A percentile compares a stretch with the other conserved stretches of the same genome.
Evolutionary conservation across 2,113 vertebrate genomes (phyloP).

Genomic region (Orthonyx spaldingii): DNA sequence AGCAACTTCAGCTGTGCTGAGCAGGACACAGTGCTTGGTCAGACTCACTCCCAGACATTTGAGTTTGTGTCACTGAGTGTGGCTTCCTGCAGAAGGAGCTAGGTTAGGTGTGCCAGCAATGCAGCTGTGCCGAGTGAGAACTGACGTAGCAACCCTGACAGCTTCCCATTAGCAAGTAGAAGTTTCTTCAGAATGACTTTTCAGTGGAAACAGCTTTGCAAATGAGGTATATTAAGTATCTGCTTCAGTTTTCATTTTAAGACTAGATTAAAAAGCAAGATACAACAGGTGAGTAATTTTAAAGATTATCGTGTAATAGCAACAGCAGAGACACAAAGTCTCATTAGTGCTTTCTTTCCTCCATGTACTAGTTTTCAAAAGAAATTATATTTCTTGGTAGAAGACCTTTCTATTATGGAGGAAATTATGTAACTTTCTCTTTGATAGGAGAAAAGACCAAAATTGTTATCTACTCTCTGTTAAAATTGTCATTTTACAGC

Average conservation of each 20-base stretch:
- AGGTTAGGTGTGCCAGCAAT: neutral
- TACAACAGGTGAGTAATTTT: neutral
- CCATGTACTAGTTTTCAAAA: neutral
- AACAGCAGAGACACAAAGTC: neutral
- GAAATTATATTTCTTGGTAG: neutral
- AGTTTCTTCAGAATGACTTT: neutral
- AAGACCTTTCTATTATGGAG: neutral
- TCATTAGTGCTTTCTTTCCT: neutral
- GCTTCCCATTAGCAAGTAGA: neutral
- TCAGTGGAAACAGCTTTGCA: neutral
- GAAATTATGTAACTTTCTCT: neutral
- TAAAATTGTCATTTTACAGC: constrained; percentile 2
- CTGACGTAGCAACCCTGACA: neutral
- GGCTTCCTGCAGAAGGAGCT: neutral
- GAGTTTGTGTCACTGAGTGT: neutral
- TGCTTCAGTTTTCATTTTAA: neutral
- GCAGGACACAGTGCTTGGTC: neutral
- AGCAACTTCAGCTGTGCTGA: neutral
- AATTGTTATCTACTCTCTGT: neutral
- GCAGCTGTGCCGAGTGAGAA: neutral
- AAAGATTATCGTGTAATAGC: neutral
- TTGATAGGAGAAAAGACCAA: neutral
- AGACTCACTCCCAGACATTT: neutral
- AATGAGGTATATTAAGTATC: neutral
- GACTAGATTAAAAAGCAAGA: neutral